These are phyloP conservation scores for Alviniconcha strummeri DNA, from an alignment of 2,888 invertebrate species.

Conservation along the genomic window DNA sequence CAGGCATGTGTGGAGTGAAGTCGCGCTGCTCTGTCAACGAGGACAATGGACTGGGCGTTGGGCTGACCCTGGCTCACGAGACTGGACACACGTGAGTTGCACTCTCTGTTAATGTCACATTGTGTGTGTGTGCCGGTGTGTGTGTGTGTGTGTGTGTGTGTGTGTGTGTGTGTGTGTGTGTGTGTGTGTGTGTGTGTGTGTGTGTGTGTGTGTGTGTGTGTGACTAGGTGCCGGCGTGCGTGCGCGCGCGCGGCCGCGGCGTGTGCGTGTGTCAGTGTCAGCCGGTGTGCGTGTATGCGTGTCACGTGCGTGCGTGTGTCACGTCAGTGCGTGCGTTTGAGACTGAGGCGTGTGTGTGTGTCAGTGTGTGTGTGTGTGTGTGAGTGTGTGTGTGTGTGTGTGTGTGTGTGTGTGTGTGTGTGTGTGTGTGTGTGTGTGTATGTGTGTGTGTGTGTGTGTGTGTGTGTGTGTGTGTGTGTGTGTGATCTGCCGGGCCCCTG, in stretches of 20 bases:
- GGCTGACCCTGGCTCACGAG: slow-evolving; percentile 61
- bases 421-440: slow-evolving; percentile 15
- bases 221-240: too few species aligned
- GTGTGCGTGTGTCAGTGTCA: neutral
- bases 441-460: neutral
- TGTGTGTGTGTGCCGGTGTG: too few species aligned
- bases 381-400: slow-evolving; percentile 22
- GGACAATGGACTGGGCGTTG: slow-evolving; percentile 58
- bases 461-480: too few species aligned
- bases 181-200: too few species aligned
- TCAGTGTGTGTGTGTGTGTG: neutral
- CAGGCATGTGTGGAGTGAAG: slow-evolving; percentile 49
- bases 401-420: slow-evolving; percentile 23
- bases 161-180: too few species aligned
- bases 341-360: too few species aligned
- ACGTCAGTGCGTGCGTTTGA: too few species aligned
- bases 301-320: neutral
- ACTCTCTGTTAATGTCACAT: neutral
- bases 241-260: too few species aligned
- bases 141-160: too few species aligned
- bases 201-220: neutral
- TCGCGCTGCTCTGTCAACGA: slow-evolving; percentile 54
- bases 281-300: neutral
- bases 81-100: slow-evolving; percentile 59
- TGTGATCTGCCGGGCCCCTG: too few species aligned